Percentiles rank a stretch among this genome's conserved stretches.
Evolutionary conservation across 2,888 invertebrate species (phyloP).

Genomic region (Oxyscelio sp.): DNA sequence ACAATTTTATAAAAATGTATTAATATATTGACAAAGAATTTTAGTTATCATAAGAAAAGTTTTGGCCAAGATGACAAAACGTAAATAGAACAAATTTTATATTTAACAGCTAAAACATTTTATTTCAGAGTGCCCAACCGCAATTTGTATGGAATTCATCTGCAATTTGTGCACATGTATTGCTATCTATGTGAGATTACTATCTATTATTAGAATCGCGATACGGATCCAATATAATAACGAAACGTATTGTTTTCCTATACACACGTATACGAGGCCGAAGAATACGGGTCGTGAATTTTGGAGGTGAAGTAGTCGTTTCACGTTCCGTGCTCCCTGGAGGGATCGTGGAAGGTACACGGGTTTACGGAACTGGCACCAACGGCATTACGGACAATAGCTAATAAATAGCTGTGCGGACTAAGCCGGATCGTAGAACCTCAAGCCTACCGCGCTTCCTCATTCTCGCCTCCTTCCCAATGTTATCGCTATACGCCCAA

Average conservation of each 20-base stretch:
- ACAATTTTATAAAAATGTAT: too few species aligned
- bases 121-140: slow-evolving; percentile 27
- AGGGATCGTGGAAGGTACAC: slow-evolving; percentile 46
- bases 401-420: slow-evolving; percentile 73
- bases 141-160: slow-evolving; percentile 42
- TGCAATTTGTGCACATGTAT: slow-evolving; percentile 11
- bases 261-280: slow-evolving; percentile 37
- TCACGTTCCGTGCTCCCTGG: slow-evolving; percentile 49
- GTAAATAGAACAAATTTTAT: too few species aligned
- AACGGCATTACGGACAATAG: slow-evolving; percentile 73
- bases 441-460: slow-evolving; percentile 71
- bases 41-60: too few species aligned
- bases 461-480: slow-evolving; percentile 60
- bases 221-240: slow-evolving; percentile 68
- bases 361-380: slow-evolving; percentile 66
- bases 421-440: slow-evolving; percentile 73
- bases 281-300: slow-evolving; percentile 65
- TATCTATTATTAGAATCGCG: slow-evolving; percentile 64
- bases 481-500: slow-evolving; percentile 46
- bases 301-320: slow-evolving; percentile 61
- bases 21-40: too few species aligned
- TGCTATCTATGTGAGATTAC: slow-evolving; percentile 52
- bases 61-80: too few species aligned
- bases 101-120: too few species aligned
- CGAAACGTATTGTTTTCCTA: slow-evolving; percentile 74